Evolutionary conservation across 2,888 invertebrate species (phyloP).

Genomic region (Bruchidius siliquastri): DNA sequence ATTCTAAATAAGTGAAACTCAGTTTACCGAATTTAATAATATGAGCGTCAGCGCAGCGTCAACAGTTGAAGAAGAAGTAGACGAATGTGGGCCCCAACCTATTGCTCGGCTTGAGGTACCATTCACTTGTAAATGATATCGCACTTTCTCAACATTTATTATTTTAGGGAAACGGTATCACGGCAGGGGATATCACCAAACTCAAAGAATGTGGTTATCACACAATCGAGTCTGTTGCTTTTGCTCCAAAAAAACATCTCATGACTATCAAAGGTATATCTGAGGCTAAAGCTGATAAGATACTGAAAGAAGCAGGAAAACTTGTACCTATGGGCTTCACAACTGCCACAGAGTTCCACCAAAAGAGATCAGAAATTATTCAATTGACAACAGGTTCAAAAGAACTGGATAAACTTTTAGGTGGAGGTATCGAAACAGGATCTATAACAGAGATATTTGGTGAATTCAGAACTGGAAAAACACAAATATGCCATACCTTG

Average conservation of each 20-base stretch:
- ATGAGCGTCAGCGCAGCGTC: slow-evolving; percentile 45
- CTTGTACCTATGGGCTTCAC: slow-evolving; percentile 97
- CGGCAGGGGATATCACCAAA: slow-evolving; percentile 86
- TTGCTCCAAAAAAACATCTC: slow-evolving; percentile 87
- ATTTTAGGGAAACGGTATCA: slow-evolving; percentile 82
- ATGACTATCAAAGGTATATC: slow-evolving; percentile 91
- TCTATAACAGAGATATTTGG: slow-evolving; percentile 98
- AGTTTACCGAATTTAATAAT: neutral
- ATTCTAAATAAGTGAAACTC: neutral
- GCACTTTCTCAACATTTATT: neutral
- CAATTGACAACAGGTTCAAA: slow-evolving; percentile 92
- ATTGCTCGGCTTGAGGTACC: slow-evolving; percentile 68
- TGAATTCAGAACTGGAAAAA: slow-evolving; percentile 96
- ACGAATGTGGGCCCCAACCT: slow-evolving; percentile 68
- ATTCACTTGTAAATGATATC: neutral
- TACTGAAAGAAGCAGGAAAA: slow-evolving; percentile 85
- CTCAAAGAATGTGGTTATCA: slow-evolving; percentile 89
- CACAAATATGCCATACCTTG: slow-evolving; percentile 92
- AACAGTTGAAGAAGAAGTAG: slow-evolving; percentile 56
- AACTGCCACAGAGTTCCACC: slow-evolving; percentile 93
- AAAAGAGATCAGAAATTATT: slow-evolving; percentile 92
- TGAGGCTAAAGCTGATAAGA: slow-evolving; percentile 95
- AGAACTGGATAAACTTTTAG: slow-evolving; percentile 86
- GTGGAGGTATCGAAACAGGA: slow-evolving; percentile 96
- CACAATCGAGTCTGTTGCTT: slow-evolving; percentile 94